These are phyloP conservation scores for Phymanthus crucifer DNA, from an alignment of 92 coral and sea anemone genomes.

Conservation along the genomic window DNA sequence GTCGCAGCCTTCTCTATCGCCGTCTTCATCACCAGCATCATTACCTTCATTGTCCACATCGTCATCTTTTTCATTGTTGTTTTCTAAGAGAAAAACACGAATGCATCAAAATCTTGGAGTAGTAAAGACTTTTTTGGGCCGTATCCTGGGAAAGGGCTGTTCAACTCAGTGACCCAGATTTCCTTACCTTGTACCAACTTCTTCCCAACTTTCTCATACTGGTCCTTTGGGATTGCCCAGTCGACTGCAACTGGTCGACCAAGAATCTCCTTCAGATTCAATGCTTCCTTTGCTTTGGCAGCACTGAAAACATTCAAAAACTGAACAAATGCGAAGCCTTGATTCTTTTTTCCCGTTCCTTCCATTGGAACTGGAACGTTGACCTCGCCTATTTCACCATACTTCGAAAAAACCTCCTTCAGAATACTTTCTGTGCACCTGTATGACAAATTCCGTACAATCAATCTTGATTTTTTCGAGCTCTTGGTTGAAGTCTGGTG, in stretches of 20 bases:
- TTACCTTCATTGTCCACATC: neutral
- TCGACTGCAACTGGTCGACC: slow-evolving; percentile 94
- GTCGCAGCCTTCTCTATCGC: slow-evolving; percentile 16
- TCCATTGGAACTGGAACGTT: slow-evolving; percentile 58
- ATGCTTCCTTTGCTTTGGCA: slow-evolving; percentile 81
- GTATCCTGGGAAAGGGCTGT: neutral
- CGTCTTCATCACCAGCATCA: slow-evolving; percentile 25
- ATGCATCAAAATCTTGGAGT: too few species aligned
- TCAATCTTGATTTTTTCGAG: slow-evolving; percentile 75
- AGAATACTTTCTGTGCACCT: slow-evolving; percentile 74
- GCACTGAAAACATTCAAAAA: slow-evolving; percentile 82
- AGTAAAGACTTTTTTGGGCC: too few species aligned
- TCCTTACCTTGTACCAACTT: slow-evolving; percentile 24
- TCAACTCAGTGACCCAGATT: too few species aligned
- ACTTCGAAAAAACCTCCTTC: slow-evolving; percentile 64
- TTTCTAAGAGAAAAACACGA: neutral
- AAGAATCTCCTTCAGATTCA: slow-evolving; percentile 79
- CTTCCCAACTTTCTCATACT: slow-evolving; percentile 51
- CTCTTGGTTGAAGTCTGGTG: slow-evolving; percentile 49
- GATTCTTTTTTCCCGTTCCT: slow-evolving; percentile 64
- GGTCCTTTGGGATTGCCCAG: slow-evolving; percentile 79
- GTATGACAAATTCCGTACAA: slow-evolving; percentile 86
- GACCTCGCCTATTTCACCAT: slow-evolving; percentile 69
- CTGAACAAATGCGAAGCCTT: slow-evolving; percentile 98
- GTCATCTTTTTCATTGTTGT: neutral